phyloP scores from a whole-genome alignment of 2,797 vertebrate species.

The Hydrolagus colliei region DNA sequence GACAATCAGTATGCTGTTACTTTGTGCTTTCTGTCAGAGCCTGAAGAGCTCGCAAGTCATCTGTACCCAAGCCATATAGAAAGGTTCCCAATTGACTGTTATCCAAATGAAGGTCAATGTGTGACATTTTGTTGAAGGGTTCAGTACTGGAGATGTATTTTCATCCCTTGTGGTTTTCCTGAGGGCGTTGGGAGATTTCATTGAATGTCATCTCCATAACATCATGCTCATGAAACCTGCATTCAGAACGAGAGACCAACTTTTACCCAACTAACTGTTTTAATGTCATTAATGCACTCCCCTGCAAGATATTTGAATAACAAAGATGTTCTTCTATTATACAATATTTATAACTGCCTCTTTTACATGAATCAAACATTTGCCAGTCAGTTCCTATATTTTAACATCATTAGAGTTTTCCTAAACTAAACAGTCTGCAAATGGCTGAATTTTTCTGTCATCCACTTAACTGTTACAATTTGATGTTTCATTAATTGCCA shows the following conservation, averaged over 20 bases:
- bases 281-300: not conserved
- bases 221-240: not conserved
- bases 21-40: no score
- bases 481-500: slow-evolving; percentile 19
- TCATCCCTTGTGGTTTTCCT: not conserved
- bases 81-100: slow-evolving; percentile 25
- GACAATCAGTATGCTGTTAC: no score
- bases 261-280: not conserved
- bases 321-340: not conserved
- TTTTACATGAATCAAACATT: not conserved
- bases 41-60: slow-evolving; percentile 22
- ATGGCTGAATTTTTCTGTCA: no score
- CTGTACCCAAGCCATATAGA: slow-evolving; percentile 15
- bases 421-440: no score
- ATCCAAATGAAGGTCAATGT: slow-evolving; percentile 27
- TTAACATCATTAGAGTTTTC: no score
- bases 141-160: not conserved
- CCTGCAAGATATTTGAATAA: not conserved
- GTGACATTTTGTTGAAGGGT: slow-evolving; percentile 25
- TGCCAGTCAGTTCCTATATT: no score
- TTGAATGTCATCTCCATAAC: not conserved
- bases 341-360: not conserved
- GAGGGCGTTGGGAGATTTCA: not conserved
- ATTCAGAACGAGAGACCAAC: not conserved
- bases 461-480: no score